Evolutionary conservation across 2,113 vertebrate genomes (phyloP).

Genomic region (Garra rufa): DNA sequence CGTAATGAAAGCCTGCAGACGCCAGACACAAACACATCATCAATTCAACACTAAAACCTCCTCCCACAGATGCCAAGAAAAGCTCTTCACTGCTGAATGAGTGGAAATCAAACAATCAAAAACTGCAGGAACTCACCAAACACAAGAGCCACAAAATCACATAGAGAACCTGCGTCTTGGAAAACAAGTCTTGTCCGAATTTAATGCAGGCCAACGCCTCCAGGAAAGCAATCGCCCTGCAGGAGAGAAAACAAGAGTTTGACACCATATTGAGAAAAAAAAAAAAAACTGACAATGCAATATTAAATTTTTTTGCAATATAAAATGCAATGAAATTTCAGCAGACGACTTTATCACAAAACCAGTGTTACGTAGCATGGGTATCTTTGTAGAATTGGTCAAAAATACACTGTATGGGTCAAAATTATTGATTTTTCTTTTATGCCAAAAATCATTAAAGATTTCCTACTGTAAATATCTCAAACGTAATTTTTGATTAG

Average conservation of each 20-base stretch:
- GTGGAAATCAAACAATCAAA: neutral
- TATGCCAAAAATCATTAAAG: too few relatives aligned
- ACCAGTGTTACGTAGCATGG: too few relatives aligned
- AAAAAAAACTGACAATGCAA: too few relatives aligned
- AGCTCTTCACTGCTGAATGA: neutral
- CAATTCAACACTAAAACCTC: neutral
- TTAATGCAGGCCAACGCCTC: slow-evolving; percentile 97
- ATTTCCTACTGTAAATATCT: too few relatives aligned
- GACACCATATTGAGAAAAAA: too few relatives aligned
- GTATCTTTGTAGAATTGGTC: too few relatives aligned
- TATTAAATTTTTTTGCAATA: too few relatives aligned
- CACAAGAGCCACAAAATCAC: slow-evolving; percentile 95
- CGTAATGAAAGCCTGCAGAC: slow-evolving; percentile 89
- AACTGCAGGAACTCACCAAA: slow-evolving; percentile 96
- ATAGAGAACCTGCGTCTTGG: slow-evolving; percentile 95
- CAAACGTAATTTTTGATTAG: too few relatives aligned
- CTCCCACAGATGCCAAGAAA: neutral
- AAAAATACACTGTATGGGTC: too few relatives aligned
- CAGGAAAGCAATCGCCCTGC: slow-evolving; percentile 93
- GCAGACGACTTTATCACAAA: too few relatives aligned
- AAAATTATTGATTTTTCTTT: too few relatives aligned
- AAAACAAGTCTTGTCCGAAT: slow-evolving; percentile 97
- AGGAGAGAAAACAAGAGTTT: neutral
- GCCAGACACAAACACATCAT: slow-evolving; percentile 22
- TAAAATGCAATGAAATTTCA: neutral